Conservation (phyloP, 2,113 vertebrate genomes). For the Heterotis niloticus region DNA sequence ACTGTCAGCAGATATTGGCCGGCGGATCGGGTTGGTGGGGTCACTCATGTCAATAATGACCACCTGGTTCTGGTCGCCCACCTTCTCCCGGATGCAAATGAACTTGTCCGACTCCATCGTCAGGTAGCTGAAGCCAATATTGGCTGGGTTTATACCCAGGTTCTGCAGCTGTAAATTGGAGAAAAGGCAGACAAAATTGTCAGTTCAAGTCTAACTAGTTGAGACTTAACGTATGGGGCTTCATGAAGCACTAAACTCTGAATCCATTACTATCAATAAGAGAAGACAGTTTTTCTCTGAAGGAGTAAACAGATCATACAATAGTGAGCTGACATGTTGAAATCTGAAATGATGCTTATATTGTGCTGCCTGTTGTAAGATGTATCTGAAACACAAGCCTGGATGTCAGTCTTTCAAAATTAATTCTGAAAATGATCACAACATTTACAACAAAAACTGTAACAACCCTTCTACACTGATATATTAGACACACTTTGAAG, state of each 20-base stretch:
- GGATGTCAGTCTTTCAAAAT: not conserved
- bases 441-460: not conserved
- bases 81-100: constrained; percentile 87
- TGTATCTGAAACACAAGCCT: not conserved
- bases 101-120: constrained; percentile 93
- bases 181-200: not conserved
- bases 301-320: no score
- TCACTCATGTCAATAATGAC: constrained; percentile 84
- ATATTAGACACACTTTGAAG: no score
- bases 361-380: no score
- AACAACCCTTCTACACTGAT: no score
- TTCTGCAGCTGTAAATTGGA: constrained; percentile 74
- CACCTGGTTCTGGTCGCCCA: constrained; percentile 84
- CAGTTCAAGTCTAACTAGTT: not conserved
- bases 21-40: constrained; percentile 75
- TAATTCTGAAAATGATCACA: not conserved
- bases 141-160: constrained; percentile 83
- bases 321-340: not conserved
- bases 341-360: no score
- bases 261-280: no score
- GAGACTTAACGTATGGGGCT: not conserved
- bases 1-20: constrained; percentile 87
- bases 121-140: constrained; percentile 87
- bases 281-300: no score
- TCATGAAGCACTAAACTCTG: no score